phyloP scores from a whole-genome alignment of 2,888 invertebrate species.

The Cylloceria caligata region DNA sequence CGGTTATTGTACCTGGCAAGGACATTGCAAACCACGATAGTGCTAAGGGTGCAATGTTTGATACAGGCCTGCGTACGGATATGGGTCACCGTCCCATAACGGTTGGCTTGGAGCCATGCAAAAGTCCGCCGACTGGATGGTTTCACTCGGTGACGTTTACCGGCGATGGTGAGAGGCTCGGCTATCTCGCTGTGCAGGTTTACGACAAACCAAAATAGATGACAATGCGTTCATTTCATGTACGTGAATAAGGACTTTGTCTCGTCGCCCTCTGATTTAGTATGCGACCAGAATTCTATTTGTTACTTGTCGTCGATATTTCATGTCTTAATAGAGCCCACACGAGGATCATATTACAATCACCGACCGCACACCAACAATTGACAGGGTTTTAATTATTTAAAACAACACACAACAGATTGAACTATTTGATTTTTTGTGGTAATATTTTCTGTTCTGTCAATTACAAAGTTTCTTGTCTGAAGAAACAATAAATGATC shows the following conservation, averaged over 20 bases:
- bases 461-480: too few species aligned
- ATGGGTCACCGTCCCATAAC: conserved; percentile 16
- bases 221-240: conserved; percentile 33
- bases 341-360: too few species aligned
- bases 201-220: conserved; percentile 35
- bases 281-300: not conserved
- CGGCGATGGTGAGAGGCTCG: conserved; percentile 14
- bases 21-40: conserved; percentile 1
- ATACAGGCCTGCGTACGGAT: conserved; percentile 26
- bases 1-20: not conserved
- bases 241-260: too few species aligned
- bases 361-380: too few species aligned
- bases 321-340: too few species aligned
- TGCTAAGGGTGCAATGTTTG: conserved; percentile 35
- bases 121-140: conserved; percentile 44
- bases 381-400: too few species aligned
- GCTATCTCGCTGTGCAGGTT: conserved; percentile 11
- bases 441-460: too few species aligned
- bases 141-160: conserved; percentile 29
- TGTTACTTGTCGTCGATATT: too few species aligned
- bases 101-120: conserved; percentile 51
- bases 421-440: too few species aligned
- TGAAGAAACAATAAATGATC: not conserved
- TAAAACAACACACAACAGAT: too few species aligned
- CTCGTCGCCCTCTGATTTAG: too few species aligned